phyloP scores from a whole-genome alignment of 2,888 invertebrate genomes.

The Muschampia plurimacula region DNA sequence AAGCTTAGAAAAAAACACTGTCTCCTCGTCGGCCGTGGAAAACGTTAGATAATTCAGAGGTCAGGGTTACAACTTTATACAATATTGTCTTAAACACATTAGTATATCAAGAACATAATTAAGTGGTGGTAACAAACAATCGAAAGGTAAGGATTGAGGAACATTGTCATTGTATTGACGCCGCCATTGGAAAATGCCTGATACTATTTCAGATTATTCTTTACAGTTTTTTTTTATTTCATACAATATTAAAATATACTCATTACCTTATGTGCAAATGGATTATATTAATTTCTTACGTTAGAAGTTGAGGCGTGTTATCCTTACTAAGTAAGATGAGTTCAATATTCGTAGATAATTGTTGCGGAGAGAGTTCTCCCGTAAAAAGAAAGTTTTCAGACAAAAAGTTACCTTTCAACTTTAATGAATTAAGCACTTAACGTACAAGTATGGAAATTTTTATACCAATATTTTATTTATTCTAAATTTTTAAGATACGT shows the following conservation, averaged over 20 bases:
- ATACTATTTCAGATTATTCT: neutral
- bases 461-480: neutral
- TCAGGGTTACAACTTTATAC: conserved; percentile 37
- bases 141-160: neutral
- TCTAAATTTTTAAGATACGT: no score
- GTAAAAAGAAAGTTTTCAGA: conserved; percentile 10
- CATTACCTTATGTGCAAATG: neutral
- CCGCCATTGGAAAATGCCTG: conserved; percentile 3
- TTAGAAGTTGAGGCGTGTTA: neutral
- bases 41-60: conserved; percentile 36
- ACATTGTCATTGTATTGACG: conserved; percentile 15
- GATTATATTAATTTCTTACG: neutral
- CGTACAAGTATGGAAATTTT: neutral
- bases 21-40: conserved; percentile 36
- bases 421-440: neutral
- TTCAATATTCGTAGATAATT: conserved; percentile 1
- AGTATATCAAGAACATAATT: conserved; percentile 22
- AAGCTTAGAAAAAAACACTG: conserved; percentile 29
- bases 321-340: neutral
- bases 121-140: conserved; percentile 13
- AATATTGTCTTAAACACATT: conserved; percentile 23
- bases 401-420: neutral
- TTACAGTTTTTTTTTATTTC: no score
- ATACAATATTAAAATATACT: neutral
- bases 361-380: neutral